Base-by-base conservation (phyloP, 2,113 vertebrate species). In the Mesembrinibis cayennensis region DNA sequence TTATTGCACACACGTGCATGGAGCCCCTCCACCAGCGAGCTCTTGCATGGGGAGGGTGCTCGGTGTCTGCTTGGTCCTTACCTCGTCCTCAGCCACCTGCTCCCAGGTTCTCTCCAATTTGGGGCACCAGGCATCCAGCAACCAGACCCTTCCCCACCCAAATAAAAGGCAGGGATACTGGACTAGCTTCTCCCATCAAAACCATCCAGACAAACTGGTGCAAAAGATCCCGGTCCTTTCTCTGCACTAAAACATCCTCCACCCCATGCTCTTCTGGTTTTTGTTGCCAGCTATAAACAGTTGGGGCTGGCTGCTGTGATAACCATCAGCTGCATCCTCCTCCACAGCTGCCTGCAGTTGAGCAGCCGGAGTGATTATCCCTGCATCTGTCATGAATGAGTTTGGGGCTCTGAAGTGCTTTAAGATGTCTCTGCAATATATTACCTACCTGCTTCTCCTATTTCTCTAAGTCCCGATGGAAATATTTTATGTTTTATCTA, bases 1-100 rank as follows among this genome's bases (percentile, higher is more conserved):
- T 9, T 4, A 4, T 2, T 3, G 27, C 2, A 3, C 45, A 16
- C 13, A 2, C 1, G 0, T 2, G 20, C 1, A 0, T 5, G n/a
- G 44, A 50, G 32, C 47, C 27, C 18, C 61, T 38, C 22, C 25
- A 29, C 26, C 47, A 27, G 66, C 3, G 11, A 55, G 26, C 19
- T 21, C 23, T 47, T 5, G 6, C 40, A n/a, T 0, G 3, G 45
- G 34, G 16, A 15, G 20, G 32, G 49, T 5, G 2, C 44, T 30
- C 0, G 0, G 47, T 3, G 12, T 8, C 62, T 16, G 67, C 55
- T 42, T 6, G 0, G 17, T 32, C 47, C 82, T 40, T 5, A 34
- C 20, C 81, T 62, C 11, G 0, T 15, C 26, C 67, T 47, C 78
- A 17, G 23, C 4, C 36, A 17, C 1, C 40, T 25, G 53, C 44